These are phyloP conservation scores for Tenthredo notha DNA, from an alignment of 2,888 invertebrate genomes.

Conservation along the genomic window DNA sequence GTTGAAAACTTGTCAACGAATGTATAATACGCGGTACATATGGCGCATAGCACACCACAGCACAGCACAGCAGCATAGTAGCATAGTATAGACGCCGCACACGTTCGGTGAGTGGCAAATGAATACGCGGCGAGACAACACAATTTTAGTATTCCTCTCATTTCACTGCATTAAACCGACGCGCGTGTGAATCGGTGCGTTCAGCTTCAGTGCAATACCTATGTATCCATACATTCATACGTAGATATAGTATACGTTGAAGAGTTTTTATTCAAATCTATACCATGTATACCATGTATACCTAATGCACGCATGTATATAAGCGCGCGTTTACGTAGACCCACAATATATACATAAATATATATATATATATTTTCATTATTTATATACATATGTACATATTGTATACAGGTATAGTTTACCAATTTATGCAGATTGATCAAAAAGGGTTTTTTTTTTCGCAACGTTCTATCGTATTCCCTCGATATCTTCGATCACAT, in stretches of 20 bases:
- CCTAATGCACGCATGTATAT: not conserved
- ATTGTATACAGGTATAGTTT: not conserved
- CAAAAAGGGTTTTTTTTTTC: not conserved
- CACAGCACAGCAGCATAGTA: not conserved
- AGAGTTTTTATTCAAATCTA: not conserved
- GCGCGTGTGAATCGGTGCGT: conserved; percentile 32
- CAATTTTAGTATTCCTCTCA: conserved; percentile 25
- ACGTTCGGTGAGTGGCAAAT: conserved; percentile 41
- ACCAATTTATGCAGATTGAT: not conserved
- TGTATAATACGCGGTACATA: conserved; percentile 14
- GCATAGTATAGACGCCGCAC: conserved; percentile 20
- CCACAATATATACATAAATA: not conserved
- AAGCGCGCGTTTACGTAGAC: not conserved
- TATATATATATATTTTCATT: not conserved
- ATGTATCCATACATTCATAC: not conserved
- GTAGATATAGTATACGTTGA: not conserved
- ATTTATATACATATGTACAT: not conserved
- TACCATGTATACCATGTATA: not conserved
- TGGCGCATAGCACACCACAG: not conserved
- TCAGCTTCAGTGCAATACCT: not conserved
- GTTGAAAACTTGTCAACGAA: conserved; percentile 29
- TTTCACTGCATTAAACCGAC: conserved; percentile 12
- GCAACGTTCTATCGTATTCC: not conserved
- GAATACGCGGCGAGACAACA: conserved; percentile 24
- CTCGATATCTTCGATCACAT: not conserved